A percentile compares a stretch with the other conserved stretches of the same genome.
Evolutionary conservation across 2,888 invertebrate genomes (phyloP).

Genomic region (Caenorhabditis sp.): DNA sequence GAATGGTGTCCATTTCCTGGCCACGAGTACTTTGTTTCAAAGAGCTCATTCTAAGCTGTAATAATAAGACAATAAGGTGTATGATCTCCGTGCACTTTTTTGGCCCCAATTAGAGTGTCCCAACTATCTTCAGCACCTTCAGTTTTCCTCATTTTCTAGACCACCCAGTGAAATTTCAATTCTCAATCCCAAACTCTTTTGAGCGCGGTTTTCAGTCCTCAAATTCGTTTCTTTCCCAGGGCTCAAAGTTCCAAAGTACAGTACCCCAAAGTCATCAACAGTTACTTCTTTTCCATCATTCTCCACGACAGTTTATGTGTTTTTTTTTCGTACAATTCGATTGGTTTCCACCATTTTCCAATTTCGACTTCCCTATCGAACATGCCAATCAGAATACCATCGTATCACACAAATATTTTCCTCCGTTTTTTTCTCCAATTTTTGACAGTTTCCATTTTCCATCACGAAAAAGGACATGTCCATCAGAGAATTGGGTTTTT

Average conservation of each 20-base stretch:
- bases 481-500: conserved; percentile 20
- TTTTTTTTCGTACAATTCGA: neutral
- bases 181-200: neutral
- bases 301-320: neutral
- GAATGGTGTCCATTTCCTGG: too few species aligned
- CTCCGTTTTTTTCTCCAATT: neutral
- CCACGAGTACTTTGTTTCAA: too few species aligned
- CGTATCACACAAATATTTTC: neutral
- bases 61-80: too few species aligned
- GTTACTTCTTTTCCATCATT: too few species aligned
- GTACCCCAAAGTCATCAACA: neutral
- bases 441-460: conserved; percentile 4
- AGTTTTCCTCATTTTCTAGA: too few species aligned
- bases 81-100: too few species aligned
- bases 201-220: neutral
- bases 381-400: neutral
- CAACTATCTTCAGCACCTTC: too few species aligned
- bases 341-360: neutral
- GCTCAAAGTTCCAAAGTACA: neutral
- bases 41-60: too few species aligned
- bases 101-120: too few species aligned
- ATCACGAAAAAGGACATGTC: conserved; percentile 14
- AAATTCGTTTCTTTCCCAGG: neutral
- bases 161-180: too few species aligned
- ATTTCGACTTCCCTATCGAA: neutral